Evolutionary conservation across 2,888 invertebrate species (phyloP).

Genomic region (Sphecodes monilicornis): DNA sequence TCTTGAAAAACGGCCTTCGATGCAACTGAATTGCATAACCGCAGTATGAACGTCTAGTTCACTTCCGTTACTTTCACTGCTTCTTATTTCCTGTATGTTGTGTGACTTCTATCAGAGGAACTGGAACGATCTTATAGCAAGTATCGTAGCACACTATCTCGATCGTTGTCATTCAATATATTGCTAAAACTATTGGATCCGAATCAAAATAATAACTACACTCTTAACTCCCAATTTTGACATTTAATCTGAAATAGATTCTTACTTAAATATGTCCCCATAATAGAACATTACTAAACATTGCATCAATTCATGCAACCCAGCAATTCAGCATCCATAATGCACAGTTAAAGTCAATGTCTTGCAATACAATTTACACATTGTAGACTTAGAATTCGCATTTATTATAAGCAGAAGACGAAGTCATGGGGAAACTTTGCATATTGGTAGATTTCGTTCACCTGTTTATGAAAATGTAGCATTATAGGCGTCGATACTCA

Average conservation of each 20-base stretch:
- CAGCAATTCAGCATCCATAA: too few species aligned
- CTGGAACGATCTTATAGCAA: background rate
- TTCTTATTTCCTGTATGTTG: constrained; percentile 9
- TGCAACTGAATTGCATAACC: constrained; percentile 14
- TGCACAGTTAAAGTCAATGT: too few species aligned
- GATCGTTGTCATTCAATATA: background rate
- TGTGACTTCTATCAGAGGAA: background rate
- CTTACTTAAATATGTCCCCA: background rate
- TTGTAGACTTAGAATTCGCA: too few species aligned
- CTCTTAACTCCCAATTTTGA: background rate
- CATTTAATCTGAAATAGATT: background rate
- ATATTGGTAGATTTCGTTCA: too few species aligned
- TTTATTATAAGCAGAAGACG: too few species aligned
- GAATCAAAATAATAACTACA: background rate
- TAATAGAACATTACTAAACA: too few species aligned
- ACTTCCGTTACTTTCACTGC: constrained; percentile 20
- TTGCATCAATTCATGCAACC: too few species aligned
- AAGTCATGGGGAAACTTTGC: too few species aligned
- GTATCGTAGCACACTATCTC: background rate
- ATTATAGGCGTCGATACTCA: too few species aligned
- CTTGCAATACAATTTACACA: too few species aligned
- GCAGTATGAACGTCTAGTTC: background rate
- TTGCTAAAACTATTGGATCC: background rate
- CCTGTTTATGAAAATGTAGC: too few species aligned
- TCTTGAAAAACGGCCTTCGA: background rate